A percentile compares a stretch with the other conserved stretches of the same genome.
Evolutionary conservation across 2,888 invertebrate genomes (phyloP).

Genomic region (Molorchus minor): DNA sequence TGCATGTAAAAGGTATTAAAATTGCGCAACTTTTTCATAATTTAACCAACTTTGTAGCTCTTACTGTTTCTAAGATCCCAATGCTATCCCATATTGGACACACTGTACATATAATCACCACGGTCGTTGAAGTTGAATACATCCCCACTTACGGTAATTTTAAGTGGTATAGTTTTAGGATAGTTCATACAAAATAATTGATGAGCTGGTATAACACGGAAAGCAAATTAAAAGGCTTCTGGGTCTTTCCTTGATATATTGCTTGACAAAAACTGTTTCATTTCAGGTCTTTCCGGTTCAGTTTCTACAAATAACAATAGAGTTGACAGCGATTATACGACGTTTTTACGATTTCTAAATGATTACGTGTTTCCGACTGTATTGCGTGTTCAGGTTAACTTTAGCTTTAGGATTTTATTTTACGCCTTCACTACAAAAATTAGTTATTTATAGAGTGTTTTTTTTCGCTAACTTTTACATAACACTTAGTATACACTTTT

Average conservation of each 20-base stretch:
- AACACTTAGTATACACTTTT: no score
- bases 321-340: constrained; percentile 28
- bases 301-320: constrained; percentile 17
- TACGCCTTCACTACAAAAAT: no score
- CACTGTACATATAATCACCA: no score
- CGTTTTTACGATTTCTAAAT: constrained; percentile 18
- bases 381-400: constrained; percentile 14
- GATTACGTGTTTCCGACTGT: constrained; percentile 20
- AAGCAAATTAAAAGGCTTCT: constrained; percentile 10
- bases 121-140: no score
- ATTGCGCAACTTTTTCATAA: no score
- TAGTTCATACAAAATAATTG: constrained; percentile 16
- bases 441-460: no score
- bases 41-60: no score
- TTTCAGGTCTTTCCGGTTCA: constrained; percentile 7
- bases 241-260: constrained; percentile 20
- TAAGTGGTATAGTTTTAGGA: constrained; percentile 4
- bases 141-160: no score
- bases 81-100: no score
- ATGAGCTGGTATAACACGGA: constrained; percentile 8
- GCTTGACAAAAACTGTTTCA: constrained; percentile 11
- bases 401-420: constrained; percentile 2
- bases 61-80: no score
- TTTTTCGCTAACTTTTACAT: no score
- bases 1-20: no score